Evolutionary conservation across 2,113 vertebrate genomes (phyloP), one percentile per base, ranked within the genome.

Genomic region (Oryzias celebensis): DNA sequence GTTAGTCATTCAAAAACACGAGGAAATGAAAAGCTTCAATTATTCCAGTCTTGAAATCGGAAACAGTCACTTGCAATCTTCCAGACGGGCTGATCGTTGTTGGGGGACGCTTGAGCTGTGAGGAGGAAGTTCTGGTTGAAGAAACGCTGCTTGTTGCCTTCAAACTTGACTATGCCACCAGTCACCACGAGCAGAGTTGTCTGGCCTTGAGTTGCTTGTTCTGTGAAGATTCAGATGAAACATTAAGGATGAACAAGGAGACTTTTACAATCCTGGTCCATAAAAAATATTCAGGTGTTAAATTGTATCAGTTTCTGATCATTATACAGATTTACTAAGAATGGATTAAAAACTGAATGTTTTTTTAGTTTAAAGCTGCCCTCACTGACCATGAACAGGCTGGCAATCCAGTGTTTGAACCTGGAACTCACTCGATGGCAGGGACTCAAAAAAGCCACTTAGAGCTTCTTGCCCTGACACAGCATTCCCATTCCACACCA

Each of bases 51-150:
- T 70, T 99, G 97, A 74, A 99, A 98, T 52, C 96, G 93, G 88
- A 99, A 98, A 87, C 96, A 98, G 82, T 99, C 96, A 55, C 96
- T 98, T 4, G 95, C 96, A 4, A 99, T 98, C 88, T 97, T 99
- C 96, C 97, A 99, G 52, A 98, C 96, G 0, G 91, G 92, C 78
- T 91, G 91, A 0, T 95, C 94, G 53, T 92, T 98, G 86, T 90
- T 94, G 0, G 95, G 88, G 0, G 94, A 93, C 7, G 94, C 93
- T 65, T 99, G 96, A 1, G 96, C 94, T 0, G 96, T 97, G 65
- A 99, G 80, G 58, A 99, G 87, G 85, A 98, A 97, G 74, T 96
- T 99, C 89, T 99, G 97, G 79, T 96, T 98, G 90, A 98, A 99
- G 89, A 93, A 95, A 50, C 94, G 94, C 42, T 93, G 93, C 79